phyloP scores from a whole-genome alignment of 2,888 invertebrate species.

The Lypha dubia region DNA sequence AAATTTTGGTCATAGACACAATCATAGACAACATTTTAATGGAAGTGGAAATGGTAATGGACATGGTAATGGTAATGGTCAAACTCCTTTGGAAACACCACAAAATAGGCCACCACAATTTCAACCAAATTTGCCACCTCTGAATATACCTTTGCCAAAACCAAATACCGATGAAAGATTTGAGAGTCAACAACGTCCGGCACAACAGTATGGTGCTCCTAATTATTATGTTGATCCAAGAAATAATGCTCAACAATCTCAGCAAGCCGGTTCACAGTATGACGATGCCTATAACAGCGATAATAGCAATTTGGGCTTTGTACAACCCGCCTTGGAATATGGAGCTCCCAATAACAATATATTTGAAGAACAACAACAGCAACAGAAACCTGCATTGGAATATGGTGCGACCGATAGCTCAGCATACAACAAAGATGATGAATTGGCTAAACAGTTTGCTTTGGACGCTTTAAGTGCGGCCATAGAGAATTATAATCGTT shows the following conservation, averaged over 20 bases:
- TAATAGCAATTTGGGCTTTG: not conserved
- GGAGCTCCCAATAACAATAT: conserved; percentile 75
- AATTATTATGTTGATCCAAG: conserved; percentile 43
- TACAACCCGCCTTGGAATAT: conserved; percentile 74
- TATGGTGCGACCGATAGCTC: conserved; percentile 74
- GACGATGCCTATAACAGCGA: not conserved
- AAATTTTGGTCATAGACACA: conserved; percentile 44
- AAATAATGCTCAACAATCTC: conserved; percentile 15
- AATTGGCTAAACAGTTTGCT: conserved; percentile 66
- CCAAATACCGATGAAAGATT: conserved; percentile 65
- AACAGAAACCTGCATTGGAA: conserved; percentile 45
- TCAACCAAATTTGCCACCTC: conserved; percentile 47
- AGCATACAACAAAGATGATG: conserved; percentile 56
- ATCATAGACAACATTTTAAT: conserved; percentile 41
- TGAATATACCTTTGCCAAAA: conserved; percentile 46
- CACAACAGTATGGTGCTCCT: conserved; percentile 44
- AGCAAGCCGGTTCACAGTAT: conserved; percentile 4
- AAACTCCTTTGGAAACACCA: conserved; percentile 29
- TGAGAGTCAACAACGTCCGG: conserved; percentile 57
- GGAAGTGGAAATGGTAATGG: conserved; percentile 37
- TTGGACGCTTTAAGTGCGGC: conserved; percentile 74
- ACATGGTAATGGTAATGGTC: conserved; percentile 35
- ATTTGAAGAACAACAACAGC: conserved; percentile 38
- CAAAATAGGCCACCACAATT: conserved; percentile 49
- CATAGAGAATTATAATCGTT: conserved; percentile 72